Evolutionary conservation across 2,888 invertebrate genomes (phyloP).

Genomic region (Pachliopta kotzebuea): DNA sequence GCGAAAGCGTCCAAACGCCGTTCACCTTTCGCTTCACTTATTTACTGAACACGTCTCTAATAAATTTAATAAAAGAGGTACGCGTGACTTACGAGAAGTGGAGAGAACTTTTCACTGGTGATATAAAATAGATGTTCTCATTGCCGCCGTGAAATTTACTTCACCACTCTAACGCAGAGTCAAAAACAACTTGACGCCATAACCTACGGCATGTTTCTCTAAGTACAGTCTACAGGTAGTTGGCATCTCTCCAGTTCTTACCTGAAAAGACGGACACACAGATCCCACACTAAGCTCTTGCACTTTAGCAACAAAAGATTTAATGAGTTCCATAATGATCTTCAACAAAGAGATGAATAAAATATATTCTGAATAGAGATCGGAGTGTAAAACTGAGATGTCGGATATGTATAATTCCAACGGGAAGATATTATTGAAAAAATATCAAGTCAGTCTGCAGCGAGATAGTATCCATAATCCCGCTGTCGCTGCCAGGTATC

Average conservation of each 20-base stretch:
- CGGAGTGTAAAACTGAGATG: slow-evolving; percentile 30
- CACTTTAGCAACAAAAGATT: slow-evolving; percentile 49
- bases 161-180: slow-evolving; percentile 31
- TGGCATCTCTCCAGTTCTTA: slow-evolving; percentile 67
- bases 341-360: slow-evolving; percentile 33
- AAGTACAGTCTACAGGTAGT: slow-evolving; percentile 73
- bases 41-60: slow-evolving; percentile 65
- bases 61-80: slow-evolving; percentile 71
- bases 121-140: slow-evolving; percentile 31
- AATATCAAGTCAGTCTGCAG: slow-evolving; percentile 47
- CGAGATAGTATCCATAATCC: slow-evolving; percentile 63
- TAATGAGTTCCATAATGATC: slow-evolving; percentile 48
- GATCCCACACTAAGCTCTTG: slow-evolving; percentile 54
- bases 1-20: slow-evolving; percentile 43
- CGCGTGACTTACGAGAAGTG: slow-evolving; percentile 50
- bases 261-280: slow-evolving; percentile 55
- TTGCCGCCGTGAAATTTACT: slow-evolving; percentile 32
- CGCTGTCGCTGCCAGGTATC: slow-evolving; percentile 69
- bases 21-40: slow-evolving; percentile 63
- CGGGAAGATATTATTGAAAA: slow-evolving; percentile 40
- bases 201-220: slow-evolving; percentile 51
- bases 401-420: slow-evolving; percentile 30
- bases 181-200: slow-evolving; percentile 40
- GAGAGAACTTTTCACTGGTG: slow-evolving; percentile 41
- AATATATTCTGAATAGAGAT: slow-evolving; percentile 32